Evolutionary conservation across 2,888 invertebrate species (phyloP).

Genomic region (Scaptomyza polygonia): DNA sequence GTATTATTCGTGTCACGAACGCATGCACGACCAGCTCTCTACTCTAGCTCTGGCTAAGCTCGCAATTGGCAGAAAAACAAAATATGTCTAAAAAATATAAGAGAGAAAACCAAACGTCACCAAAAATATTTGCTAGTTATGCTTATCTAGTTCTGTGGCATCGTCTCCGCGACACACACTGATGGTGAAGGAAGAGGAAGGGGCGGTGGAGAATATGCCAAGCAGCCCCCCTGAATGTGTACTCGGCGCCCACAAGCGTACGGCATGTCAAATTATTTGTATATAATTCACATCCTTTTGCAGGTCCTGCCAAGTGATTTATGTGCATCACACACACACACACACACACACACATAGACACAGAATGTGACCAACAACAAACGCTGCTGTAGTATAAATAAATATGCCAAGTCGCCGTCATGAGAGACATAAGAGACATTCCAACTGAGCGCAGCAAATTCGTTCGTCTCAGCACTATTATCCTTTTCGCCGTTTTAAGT

Average conservation of each 20-base stretch:
- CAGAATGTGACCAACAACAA: slow-evolving; percentile 36
- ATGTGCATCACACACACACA: slow-evolving; percentile 56
- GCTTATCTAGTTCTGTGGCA: slow-evolving; percentile 68
- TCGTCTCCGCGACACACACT: slow-evolving; percentile 38
- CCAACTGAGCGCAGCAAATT: slow-evolving; percentile 62
- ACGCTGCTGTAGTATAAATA: slow-evolving; percentile 65
- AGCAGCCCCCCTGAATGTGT: slow-evolving; percentile 17
- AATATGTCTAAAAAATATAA: background rate
- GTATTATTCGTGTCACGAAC: background rate
- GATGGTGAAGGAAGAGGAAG: background rate
- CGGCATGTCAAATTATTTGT: slow-evolving; percentile 79
- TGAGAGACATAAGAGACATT: slow-evolving; percentile 40
- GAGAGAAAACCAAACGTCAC: slow-evolving; percentile 18
- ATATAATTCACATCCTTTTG: slow-evolving; percentile 80
- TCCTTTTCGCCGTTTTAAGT: slow-evolving; percentile 74
- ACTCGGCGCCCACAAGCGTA: slow-evolving; percentile 39
- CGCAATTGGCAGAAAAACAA: slow-evolving; percentile 6
- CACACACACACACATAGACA: slow-evolving; percentile 45
- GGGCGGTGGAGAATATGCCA: slow-evolving; percentile 15
- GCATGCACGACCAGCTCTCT: slow-evolving; percentile 2
- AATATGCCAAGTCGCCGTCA: slow-evolving; percentile 51
- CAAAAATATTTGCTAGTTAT: slow-evolving; percentile 47
- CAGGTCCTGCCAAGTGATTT: slow-evolving; percentile 67
- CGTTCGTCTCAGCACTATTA: slow-evolving; percentile 76
- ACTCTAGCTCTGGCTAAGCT: background rate